Evolutionary conservation across 2,888 invertebrate species (phyloP), one percentile per base, ranked within the genome.

Genomic region (Lepidocyrtoides sp.): DNA sequence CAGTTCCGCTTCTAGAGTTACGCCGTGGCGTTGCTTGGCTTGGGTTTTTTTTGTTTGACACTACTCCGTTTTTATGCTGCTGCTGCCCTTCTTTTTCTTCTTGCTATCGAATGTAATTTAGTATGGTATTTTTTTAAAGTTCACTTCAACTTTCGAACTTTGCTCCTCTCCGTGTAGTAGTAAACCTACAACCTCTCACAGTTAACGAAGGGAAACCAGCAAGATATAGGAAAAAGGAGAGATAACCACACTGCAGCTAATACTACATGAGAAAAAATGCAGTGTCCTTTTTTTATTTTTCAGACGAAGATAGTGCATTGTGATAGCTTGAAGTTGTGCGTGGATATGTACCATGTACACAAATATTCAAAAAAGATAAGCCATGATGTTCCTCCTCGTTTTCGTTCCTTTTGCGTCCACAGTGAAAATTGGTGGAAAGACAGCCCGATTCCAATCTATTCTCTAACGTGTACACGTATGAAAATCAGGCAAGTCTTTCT

Each of bases 141-240:
- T 72, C 72, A 79, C 79, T 79, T 79, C 79, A 79, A 51, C 79
- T 79, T 57, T 54, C 79, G 79, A 79, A 54, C 79, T 79, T 57
- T 79, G 54, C 79, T 54, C 8, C 54, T 41, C 44, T 72, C 8
- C 72, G 12, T 41, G 66, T 32, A n/a, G n/a, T 44, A 72, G 41
- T 72, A 23, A 72, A 44, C 72, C 44, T 44, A 32, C 29, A 77
- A 77, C 29, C 77, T 77, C 51, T n/a, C n/a, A 41, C 8, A 72
- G 72, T 72, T 44, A 77, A 14, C 41, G 10, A 48, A 48, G 12
- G 48, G n/a, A n/a, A 72, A 41, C 72, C 72, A 72, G 44, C 20
- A 72, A 44, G 20, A 72, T 23, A 44, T 23, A 14, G 41, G 23
- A 20, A 26, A 72, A 72, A 20, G n/a, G 26, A 79, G n/a, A 54